phyloP scores from a whole-genome alignment of 2,888 invertebrate genomes.

The Microctonus hyperodae region DNA sequence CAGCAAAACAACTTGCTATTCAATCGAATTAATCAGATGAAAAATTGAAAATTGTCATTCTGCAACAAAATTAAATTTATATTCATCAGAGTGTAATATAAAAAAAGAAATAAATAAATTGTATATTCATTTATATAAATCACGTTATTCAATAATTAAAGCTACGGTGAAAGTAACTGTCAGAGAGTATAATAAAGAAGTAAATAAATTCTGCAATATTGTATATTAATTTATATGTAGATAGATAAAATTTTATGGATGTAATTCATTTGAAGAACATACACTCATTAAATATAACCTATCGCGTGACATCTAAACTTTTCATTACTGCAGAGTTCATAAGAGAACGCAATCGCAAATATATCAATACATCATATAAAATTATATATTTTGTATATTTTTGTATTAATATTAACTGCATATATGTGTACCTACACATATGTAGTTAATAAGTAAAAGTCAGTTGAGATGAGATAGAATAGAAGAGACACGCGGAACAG shows the following conservation, averaged over 20 bases:
- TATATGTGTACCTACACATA: too few species aligned
- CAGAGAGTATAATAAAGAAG: neutral
- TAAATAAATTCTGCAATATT: neutral
- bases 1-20: too few species aligned
- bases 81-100: too few species aligned
- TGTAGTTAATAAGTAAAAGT: neutral
- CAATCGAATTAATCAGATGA: too few species aligned
- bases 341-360: neutral
- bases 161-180: neutral
- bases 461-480: conserved; percentile 2
- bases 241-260: neutral
- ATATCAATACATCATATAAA: neutral
- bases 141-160: neutral
- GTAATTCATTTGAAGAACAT: conserved; percentile 6
- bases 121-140: too few species aligned
- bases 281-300: neutral
- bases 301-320: conserved; percentile 1
- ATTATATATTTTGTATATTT: conserved; percentile 3
- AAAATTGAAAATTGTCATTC: too few species aligned
- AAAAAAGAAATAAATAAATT: too few species aligned
- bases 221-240: neutral
- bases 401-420: too few species aligned
- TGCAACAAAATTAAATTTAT: too few species aligned
- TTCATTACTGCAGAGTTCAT: neutral
- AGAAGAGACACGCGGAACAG: conserved; percentile 2